Percentiles rank a stretch among this genome's conserved stretches.
Conservation (phyloP, 2,888 invertebrate genomes). For the Cheilosia variabilis region DNA sequence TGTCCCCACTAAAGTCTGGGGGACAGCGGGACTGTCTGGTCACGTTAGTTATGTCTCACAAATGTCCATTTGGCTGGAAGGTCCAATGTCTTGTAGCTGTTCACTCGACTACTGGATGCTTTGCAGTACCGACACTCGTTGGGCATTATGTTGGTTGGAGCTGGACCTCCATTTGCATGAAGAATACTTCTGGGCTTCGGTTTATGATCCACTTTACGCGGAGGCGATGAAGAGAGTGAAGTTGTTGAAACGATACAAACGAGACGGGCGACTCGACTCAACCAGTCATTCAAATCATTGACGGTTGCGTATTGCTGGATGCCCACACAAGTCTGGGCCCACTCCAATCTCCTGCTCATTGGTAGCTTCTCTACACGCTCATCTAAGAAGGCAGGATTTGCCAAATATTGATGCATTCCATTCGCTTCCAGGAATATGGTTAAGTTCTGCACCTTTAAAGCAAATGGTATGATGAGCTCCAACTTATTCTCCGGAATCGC, state of each 20-base stretch:
- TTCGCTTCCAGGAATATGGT: constrained; percentile 12
- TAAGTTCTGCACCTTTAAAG: constrained; percentile 14
- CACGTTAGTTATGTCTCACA: too few species aligned
- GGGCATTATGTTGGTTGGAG: too few species aligned
- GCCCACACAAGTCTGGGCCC: constrained; percentile 14
- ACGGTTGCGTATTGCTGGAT: constrained; percentile 22
- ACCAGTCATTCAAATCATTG: constrained; percentile 34
- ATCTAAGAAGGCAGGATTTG: constrained; percentile 39
- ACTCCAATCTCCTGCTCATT: constrained; percentile 42
- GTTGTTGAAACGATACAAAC: constrained; percentile 12
- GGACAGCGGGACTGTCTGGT: too few species aligned
- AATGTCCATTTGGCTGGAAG: too few species aligned
- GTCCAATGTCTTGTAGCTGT: too few species aligned
- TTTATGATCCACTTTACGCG: neutral
- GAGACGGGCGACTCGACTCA: constrained; percentile 12
- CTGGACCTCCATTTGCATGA: neutral
- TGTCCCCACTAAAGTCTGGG: too few species aligned
- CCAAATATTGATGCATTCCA: constrained; percentile 35
- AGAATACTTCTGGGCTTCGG: constrained; percentile 18
- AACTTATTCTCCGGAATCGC: constrained; percentile 33
- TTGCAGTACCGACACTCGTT: too few species aligned
- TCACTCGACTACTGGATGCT: too few species aligned
- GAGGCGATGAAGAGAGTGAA: neutral
- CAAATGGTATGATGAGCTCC: constrained; percentile 14
- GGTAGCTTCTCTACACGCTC: constrained; percentile 52